Base-by-base conservation (phyloP, 2,888 invertebrate genomes). In the Pristionchus japonicus region DNA sequence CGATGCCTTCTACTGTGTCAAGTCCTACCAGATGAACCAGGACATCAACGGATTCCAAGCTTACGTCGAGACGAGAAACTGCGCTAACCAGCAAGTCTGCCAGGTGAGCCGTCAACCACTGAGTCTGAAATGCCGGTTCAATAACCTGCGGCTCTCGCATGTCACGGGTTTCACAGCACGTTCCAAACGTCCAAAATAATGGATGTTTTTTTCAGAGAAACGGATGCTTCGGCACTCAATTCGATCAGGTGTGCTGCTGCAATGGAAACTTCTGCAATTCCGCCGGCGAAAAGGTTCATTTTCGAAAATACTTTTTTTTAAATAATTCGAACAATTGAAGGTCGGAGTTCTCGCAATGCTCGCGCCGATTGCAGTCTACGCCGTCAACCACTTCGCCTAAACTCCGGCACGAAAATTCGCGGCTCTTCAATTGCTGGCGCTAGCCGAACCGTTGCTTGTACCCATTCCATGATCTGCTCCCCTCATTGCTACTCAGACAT, bases 241-340 rank as follows among this genome's bases (percentile, higher is more conserved):
- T 88, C 43, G 90, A 91, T 85, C 88, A 89, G 85, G 90, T 90
- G 49, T 91, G 91, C 88, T 91, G 91, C 86, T 91, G 91, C 85
- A 88, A 87, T 57, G 90, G 89, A 49, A 90, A 91, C 15, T 90
- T 89, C 52, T 91, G 91, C 88, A 91, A 91, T 84, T 89, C 89
- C 0, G 84, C 89, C 27, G 17, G 74, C 11, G 85, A 61, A 20
- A 85, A 85, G 85, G 85, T 85, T n/a, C 17, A 43, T 15, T 83
- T 27, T 27, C 7, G 15, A n/a, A 20, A 49, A 9, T 31, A 7
- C 27, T 40, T 20, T 27, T 17, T 1, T 49, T 31, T 27, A 31
- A 1, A 27, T 40, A 20, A 49, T 27, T 27, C 49, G 13, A 80
- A 47, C 49, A 40, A 6, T 80, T 27, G 1, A 52, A 83, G 82